phyloP scores from a whole-genome alignment of 2,797 vertebrate genomes.

The Euthynnus affinis region DNA sequence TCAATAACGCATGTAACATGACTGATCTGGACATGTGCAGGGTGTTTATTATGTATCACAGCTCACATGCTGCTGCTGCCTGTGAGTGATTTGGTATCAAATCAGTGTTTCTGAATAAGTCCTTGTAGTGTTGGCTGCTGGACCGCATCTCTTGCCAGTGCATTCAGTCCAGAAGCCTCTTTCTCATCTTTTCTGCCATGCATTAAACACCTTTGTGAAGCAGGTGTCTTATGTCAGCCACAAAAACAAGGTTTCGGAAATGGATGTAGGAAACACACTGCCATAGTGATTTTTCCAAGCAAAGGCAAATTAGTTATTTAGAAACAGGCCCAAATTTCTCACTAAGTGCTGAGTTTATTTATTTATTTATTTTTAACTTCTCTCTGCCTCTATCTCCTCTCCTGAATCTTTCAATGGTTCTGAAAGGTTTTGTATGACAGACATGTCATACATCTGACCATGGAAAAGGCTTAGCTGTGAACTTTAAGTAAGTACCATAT shows the following conservation, averaged over 20 bases:
- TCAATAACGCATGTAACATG: not conserved
- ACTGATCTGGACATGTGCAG: not conserved
- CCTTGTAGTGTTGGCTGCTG: not conserved
- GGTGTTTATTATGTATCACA: not conserved
- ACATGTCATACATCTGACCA: too few relatives aligned
- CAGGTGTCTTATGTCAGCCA: not conserved
- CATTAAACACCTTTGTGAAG: not conserved
- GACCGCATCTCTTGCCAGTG: not conserved
- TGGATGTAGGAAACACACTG: not conserved
- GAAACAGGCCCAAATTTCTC: not conserved
- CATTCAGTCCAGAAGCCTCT: not conserved
- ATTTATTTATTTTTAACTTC: not conserved
- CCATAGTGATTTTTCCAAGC: not conserved
- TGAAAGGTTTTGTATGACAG: too few relatives aligned
- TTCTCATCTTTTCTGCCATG: not conserved
- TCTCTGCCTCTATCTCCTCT: too few relatives aligned
- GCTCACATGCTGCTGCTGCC: not conserved
- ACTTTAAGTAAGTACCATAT: too few relatives aligned
- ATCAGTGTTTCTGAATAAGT: not conserved
- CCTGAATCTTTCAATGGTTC: too few relatives aligned
- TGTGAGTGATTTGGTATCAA: not conserved
- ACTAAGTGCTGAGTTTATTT: not conserved
- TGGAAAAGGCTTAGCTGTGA: too few relatives aligned
- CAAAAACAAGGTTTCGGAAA: not conserved
- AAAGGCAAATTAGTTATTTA: not conserved